These are phyloP conservation scores for Clavelina lepadiformis DNA, from an alignment of 23 tunicate species.

Conservation along the genomic window DNA sequence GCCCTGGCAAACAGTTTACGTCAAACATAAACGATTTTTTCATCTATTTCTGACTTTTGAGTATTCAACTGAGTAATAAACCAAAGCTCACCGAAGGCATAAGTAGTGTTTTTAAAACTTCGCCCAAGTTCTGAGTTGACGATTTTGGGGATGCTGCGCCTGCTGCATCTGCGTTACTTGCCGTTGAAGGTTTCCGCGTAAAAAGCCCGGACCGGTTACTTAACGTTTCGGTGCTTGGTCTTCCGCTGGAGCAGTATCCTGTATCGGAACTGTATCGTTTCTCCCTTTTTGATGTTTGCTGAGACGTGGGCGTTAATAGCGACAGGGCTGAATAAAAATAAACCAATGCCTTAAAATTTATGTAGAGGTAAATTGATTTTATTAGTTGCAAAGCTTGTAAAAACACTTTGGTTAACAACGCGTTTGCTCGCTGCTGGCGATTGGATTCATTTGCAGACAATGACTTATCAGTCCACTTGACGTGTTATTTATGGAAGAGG, in stretches of 20 bases:
- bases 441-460: too few relatives aligned
- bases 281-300: background rate
- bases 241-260: slow-evolving; percentile 41
- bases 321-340: too few relatives aligned
- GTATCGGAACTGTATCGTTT: slow-evolving; percentile 35
- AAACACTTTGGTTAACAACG: too few relatives aligned
- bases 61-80: background rate
- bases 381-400: too few relatives aligned
- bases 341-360: too few relatives aligned
- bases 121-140: slow-evolving; percentile 15
- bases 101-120: slow-evolving; percentile 9
- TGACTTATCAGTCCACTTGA: too few relatives aligned
- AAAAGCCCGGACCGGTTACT: slow-evolving; percentile 6
- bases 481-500: too few relatives aligned
- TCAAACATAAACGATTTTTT: slow-evolving; percentile 6
- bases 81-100: slow-evolving; percentile 32
- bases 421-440: too few relatives aligned
- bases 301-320: slow-evolving; percentile 7
- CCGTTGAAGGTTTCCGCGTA: slow-evolving; percentile 6
- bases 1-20: too few relatives aligned
- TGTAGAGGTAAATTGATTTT: too few relatives aligned
- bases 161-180: background rate
- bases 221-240: slow-evolving; percentile 21
- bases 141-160: slow-evolving; percentile 9
- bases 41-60: slow-evolving; percentile 14